Conservation (phyloP, 2,888 invertebrate genomes). For the Nebria brevicollis region DNA sequence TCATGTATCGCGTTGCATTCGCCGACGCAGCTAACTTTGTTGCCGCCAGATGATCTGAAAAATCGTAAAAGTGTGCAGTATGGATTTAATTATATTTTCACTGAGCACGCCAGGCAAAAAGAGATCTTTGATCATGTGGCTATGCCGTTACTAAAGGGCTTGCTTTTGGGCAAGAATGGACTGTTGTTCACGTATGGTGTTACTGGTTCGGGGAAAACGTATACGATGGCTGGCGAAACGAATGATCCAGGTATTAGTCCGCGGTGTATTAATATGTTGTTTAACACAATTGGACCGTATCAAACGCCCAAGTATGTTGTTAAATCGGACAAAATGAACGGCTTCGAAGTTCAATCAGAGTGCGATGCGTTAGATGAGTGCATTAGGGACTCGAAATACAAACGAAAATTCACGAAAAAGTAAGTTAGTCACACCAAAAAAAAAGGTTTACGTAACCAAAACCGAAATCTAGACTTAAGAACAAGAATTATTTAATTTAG, state of each 20-base stretch:
- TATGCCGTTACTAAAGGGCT: conserved; percentile 84
- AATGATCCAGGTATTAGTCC: conserved; percentile 88
- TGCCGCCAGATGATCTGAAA: conserved; percentile 72
- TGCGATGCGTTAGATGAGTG: conserved; percentile 85
- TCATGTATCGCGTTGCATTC: conserved; percentile 78
- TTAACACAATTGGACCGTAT: conserved; percentile 86
- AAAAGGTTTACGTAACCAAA: too few species aligned
- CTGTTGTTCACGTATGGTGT: conserved; percentile 98
- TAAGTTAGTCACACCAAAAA: background rate
- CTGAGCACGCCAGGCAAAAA: conserved; percentile 80
- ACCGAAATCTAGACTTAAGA: too few species aligned
- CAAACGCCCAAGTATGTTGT: conserved; percentile 92
- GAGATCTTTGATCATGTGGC: conserved; percentile 86
- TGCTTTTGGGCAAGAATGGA: conserved; percentile 90
- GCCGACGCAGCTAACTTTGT: conserved; percentile 73
- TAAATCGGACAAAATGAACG: conserved; percentile 93
- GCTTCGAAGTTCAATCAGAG: conserved; percentile 90
- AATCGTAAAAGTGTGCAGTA: conserved; percentile 78
- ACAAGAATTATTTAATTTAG: too few species aligned
- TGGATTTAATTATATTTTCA: conserved; percentile 87
- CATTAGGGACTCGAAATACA: conserved; percentile 52
- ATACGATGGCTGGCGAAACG: conserved; percentile 87
- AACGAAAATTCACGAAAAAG: conserved; percentile 50
- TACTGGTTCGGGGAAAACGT: conserved; percentile 97
- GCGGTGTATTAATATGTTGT: conserved; percentile 88